Evolutionary conservation across 1,140 invertebrate species (phyloP).

Genomic region (Plectus sambesii): DNA sequence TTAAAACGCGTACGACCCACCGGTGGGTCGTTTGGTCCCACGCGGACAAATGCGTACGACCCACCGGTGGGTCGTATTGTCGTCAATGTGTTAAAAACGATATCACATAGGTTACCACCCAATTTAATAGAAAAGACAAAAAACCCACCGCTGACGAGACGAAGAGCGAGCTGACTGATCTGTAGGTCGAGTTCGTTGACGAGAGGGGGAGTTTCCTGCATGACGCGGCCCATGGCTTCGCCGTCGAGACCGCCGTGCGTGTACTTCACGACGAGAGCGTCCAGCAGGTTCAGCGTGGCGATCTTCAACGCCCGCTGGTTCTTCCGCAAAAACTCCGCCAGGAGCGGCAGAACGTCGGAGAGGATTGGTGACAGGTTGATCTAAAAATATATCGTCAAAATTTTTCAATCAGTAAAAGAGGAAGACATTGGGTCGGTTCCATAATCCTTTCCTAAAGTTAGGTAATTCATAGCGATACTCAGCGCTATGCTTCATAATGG

Average conservation of each 20-base stretch:
- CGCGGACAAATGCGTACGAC: no score
- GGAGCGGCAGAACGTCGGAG: slow-evolving; percentile 72
- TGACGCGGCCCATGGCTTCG: slow-evolving; percentile 62
- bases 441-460: no score
- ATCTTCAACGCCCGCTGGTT: slow-evolving; percentile 89
- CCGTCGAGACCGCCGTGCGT: slow-evolving; percentile 56
- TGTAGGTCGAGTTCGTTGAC: slow-evolving; percentile 86
- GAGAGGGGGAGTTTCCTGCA: slow-evolving; percentile 71
- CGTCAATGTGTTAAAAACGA: no score
- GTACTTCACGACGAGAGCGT: slow-evolving; percentile 76
- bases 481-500: no score
- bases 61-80: no score
- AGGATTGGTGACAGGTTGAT: slow-evolving; percentile 75
- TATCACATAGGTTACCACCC: slow-evolving; percentile 47
- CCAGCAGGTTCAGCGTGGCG: slow-evolving; percentile 72
- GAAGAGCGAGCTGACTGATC: slow-evolving; percentile 73
- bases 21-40: no score
- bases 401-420: no score
- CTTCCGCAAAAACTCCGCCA: slow-evolving; percentile 85
- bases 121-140: slow-evolving; percentile 53
- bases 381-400: no score
- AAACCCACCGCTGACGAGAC: slow-evolving; percentile 55
- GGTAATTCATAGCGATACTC: no score
- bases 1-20: no score
- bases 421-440: no score